Evolutionary conservation across 2,113 vertebrate genomes (phyloP), one percentile per base, ranked within the genome.

Genomic region (Tragelaphus strepsiceros): DNA sequence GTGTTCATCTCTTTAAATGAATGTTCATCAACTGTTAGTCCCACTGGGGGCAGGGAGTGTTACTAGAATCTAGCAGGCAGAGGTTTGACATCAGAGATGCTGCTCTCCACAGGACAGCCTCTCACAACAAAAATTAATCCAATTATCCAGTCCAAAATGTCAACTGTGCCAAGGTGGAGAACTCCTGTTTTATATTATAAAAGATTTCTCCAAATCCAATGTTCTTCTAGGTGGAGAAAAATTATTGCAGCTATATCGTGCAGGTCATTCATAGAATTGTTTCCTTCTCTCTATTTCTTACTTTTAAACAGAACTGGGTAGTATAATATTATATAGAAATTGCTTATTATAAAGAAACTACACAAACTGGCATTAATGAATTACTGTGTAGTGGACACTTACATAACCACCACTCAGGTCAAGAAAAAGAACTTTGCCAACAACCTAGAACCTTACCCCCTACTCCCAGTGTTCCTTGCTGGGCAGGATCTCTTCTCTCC

Each of bases 221-320:
- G 12, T 21, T 84, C 43, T 90, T 83, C 32, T 62, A 74, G 8
- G 13, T 96, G 43, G 77, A 89, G 89, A 43, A 95, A 93, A 93
- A 90, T 35, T 22, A 88, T 78, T 87, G 46, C 8, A 81, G 2
- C 1, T 46, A 0, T 62, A 67, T 83, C 61, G 11, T 26, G 14
- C 53, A 78, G 32, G 11, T 28, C 19, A 12, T 84, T 53, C 54
- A 61, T 3, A 51, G 13, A 39, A 6, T 14, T 13, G 32, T 58
- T 56, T 85, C 49, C 24, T 56, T 46, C 51, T 56, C 32, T 56
- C n/a, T 24, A 2, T 22, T 43, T 22, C 13, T 32, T 43, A 43
- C 43, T 24, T 51, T 59, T 78, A 46, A 71, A 81, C 3, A 78
- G 24, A 32, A 67, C 26, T 7, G 51, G 12, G 19, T 39, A 56